These are phyloP conservation scores for Corynorhinus townsendii DNA, from an alignment of 2,113 vertebrate genomes.

Conservation along the genomic window DNA sequence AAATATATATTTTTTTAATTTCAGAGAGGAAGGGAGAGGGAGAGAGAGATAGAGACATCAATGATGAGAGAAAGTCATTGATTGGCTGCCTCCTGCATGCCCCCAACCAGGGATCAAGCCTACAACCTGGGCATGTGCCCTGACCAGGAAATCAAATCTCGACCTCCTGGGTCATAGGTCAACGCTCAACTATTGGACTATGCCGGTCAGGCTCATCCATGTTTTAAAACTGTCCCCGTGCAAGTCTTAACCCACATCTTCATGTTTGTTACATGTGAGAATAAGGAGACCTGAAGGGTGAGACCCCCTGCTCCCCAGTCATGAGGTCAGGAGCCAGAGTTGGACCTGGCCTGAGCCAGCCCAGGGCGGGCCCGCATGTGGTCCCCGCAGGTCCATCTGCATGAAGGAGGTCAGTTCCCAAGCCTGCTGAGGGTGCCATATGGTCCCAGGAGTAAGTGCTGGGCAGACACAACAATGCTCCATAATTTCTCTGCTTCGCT, in stretches of 20 bases:
- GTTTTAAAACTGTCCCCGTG: not conserved
- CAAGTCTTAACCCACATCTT: not conserved
- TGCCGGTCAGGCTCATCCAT: too few relatives aligned
- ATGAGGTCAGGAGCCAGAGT: not conserved
- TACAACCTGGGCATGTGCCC: too few relatives aligned
- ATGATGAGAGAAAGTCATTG: too few relatives aligned
- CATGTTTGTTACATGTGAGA: rapidly evolving
- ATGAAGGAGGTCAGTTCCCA: not conserved
- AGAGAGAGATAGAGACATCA: too few relatives aligned
- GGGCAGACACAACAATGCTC: not conserved
- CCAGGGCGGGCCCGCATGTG: not conserved
- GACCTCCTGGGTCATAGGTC: too few relatives aligned
- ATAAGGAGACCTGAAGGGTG: not conserved
- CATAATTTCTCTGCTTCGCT: not conserved
- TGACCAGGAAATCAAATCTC: too few relatives aligned
- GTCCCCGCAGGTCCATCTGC: not conserved
- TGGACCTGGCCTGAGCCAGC: not conserved
- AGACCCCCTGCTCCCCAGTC: not conserved
- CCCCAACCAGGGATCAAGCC: too few relatives aligned
- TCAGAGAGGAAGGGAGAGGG: too few relatives aligned
- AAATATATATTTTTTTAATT: too few relatives aligned
- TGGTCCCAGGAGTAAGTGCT: not conserved
- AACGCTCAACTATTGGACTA: too few relatives aligned
- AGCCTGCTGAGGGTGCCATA: slow-evolving; percentile 28
- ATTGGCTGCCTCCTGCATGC: too few relatives aligned